Evolutionary conservation across 2,113 vertebrate species (phyloP).

Genomic region (Rhabdomys dilectus): DNA sequence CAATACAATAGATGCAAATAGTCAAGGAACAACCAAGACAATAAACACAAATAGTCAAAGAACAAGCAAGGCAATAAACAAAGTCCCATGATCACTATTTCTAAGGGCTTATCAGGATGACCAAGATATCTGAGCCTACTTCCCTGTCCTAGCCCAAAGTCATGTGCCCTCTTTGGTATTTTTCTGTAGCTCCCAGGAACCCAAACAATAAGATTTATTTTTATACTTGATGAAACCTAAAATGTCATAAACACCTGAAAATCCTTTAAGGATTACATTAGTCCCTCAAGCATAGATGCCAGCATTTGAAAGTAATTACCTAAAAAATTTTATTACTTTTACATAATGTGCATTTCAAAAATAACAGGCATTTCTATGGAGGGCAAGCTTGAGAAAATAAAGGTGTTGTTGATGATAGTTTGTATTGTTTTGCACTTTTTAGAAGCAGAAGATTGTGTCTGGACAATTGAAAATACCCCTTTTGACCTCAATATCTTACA

Average conservation of each 20-base stretch:
- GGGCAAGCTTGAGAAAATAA: constrained; percentile 4
- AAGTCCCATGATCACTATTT: too few relatives aligned
- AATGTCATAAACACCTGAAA: constrained; percentile 53
- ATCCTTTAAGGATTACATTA: constrained; percentile 16
- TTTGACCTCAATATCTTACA: constrained; percentile 16
- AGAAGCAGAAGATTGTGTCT: constrained; percentile 22
- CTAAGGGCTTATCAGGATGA: too few relatives aligned
- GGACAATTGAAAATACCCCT: not conserved
- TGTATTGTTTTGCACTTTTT: constrained; percentile 28
- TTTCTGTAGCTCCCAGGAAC: not conserved
- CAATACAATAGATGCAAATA: too few relatives aligned
- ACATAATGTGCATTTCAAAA: constrained; percentile 49
- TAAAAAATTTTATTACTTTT: constrained; percentile 57
- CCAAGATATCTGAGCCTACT: too few relatives aligned
- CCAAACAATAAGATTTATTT: constrained; percentile 36
- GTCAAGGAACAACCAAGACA: too few relatives aligned
- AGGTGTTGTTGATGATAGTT: not conserved
- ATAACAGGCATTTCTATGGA: constrained; percentile 50
- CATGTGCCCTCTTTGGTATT: not conserved
- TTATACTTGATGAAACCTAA: not conserved
- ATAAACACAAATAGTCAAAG: too few relatives aligned
- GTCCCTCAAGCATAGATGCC: constrained; percentile 25
- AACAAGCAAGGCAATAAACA: too few relatives aligned
- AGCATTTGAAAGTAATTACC: constrained; percentile 58
- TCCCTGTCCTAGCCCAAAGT: too few relatives aligned